Percentiles rank a stretch among this genome's conserved stretches.
phyloP scores from a whole-genome alignment of 2,888 invertebrate species.

The Dicyrtomina minuta region DNA sequence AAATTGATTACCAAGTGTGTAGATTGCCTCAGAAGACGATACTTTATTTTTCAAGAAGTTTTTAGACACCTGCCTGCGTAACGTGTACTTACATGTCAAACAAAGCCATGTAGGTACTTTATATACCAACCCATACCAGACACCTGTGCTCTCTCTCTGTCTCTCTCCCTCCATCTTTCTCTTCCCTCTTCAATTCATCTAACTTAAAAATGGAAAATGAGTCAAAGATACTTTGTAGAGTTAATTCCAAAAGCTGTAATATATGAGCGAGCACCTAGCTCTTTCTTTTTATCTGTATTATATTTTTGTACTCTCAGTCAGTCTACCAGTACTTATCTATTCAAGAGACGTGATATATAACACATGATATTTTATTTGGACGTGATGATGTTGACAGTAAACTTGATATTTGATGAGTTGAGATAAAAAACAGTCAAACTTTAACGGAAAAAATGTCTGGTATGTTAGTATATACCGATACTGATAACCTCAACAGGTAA shows the following conservation, averaged over 20 bases:
- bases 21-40: slow-evolving; percentile 1
- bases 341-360: too few relatives aligned
- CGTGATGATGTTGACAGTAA: slow-evolving; percentile 11
- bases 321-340: neutral
- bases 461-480: too few relatives aligned
- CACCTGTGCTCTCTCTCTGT: neutral
- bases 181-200: neutral
- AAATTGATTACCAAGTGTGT: slow-evolving; percentile 5
- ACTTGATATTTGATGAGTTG: slow-evolving; percentile 22
- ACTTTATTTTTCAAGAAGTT: neutral
- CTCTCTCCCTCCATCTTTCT: neutral
- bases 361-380: slow-evolving; percentile 13
- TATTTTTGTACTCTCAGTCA: too few relatives aligned
- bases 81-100: slow-evolving; percentile 12
- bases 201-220: neutral
- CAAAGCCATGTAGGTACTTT: neutral
- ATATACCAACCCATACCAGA: too few relatives aligned
- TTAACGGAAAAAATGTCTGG: too few relatives aligned
- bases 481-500: too few relatives aligned
- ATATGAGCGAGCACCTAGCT: too few relatives aligned
- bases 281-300: too few relatives aligned
- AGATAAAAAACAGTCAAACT: slow-evolving; percentile 6
- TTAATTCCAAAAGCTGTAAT: too few relatives aligned
- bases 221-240: neutral
- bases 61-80: slow-evolving; percentile 9